A percentile compares a stretch with the other conserved stretches of the same genome.
These are phyloP conservation scores for Gopherus flavomarginatus DNA, from an alignment of 2,113 vertebrate species.

Conservation along the genomic window DNA sequence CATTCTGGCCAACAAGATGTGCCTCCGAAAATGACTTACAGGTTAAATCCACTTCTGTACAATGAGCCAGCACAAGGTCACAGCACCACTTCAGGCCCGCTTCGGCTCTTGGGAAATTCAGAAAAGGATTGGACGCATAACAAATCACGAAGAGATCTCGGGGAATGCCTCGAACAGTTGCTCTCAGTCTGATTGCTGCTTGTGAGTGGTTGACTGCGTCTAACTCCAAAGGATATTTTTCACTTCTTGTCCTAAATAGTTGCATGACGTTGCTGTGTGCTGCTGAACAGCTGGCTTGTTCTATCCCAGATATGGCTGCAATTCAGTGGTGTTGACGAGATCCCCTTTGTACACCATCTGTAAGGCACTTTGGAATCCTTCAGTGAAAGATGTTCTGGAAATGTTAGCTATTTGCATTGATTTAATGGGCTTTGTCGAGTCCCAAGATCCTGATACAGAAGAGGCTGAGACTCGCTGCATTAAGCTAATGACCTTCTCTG, in stretches of 20 bases:
- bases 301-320: constrained; percentile 7
- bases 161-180: not conserved
- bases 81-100: not conserved
- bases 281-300: not conserved
- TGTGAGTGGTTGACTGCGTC: not conserved
- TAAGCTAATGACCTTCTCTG: not conserved
- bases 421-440: not conserved
- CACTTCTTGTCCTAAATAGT: not conserved
- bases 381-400: not conserved
- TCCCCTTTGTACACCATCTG: not conserved
- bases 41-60: not conserved
- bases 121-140: not conserved
- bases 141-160: not conserved
- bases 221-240: not conserved
- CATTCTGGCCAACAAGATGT: not conserved
- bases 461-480: not conserved
- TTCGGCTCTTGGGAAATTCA: not conserved
- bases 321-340: not conserved
- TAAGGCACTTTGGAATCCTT: not conserved
- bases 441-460: not conserved
- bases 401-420: not conserved
- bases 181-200: not conserved
- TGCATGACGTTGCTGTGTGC: not conserved
- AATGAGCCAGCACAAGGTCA: not conserved
- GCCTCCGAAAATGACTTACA: not conserved